Percentiles rank a stretch among this genome's conserved stretches.
Evolutionary conservation across 2,797 vertebrate species (phyloP).

Genomic region (Discoglossus pictus): DNA sequence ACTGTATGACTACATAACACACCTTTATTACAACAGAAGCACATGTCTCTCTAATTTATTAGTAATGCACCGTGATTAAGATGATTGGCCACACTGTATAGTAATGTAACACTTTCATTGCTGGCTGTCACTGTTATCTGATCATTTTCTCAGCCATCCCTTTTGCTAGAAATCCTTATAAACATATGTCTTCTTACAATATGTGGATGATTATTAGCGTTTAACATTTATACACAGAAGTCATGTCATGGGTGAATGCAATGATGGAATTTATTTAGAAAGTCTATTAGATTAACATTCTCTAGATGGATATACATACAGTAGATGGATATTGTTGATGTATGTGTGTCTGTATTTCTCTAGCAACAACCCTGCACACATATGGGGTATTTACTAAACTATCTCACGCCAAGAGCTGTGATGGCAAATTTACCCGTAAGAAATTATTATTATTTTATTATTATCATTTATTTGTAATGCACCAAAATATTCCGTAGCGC

Average conservation of each 20-base stretch:
- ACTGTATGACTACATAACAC: constrained; percentile 19
- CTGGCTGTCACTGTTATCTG: neutral
- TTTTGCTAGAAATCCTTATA: constrained; percentile 17
- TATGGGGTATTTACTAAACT: too few relatives aligned
- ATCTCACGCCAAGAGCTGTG: too few relatives aligned
- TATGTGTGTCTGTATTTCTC: too few relatives aligned
- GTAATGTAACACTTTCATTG: neutral
- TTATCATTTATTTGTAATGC: too few relatives aligned
- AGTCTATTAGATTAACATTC: constrained; percentile 17
- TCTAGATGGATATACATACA: constrained; percentile 23
- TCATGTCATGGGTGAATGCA: constrained; percentile 7
- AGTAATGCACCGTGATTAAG: neutral
- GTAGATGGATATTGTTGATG: neutral
- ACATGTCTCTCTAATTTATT: neutral
- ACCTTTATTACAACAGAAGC: constrained; percentile 16
- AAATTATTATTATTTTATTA: too few relatives aligned
- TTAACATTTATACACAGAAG: constrained; percentile 27
- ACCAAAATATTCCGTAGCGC: too few relatives aligned
- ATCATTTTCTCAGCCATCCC: neutral
- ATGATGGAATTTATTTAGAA: constrained; percentile 13
- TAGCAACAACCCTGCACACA: too few relatives aligned
- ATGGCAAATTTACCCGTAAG: too few relatives aligned
- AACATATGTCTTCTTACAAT: constrained; percentile 11
- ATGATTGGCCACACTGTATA: neutral
- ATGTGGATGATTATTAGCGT: constrained; percentile 18